Base-by-base conservation (phyloP, 2,888 invertebrate genomes). In the Esperia sulphurella region DNA sequence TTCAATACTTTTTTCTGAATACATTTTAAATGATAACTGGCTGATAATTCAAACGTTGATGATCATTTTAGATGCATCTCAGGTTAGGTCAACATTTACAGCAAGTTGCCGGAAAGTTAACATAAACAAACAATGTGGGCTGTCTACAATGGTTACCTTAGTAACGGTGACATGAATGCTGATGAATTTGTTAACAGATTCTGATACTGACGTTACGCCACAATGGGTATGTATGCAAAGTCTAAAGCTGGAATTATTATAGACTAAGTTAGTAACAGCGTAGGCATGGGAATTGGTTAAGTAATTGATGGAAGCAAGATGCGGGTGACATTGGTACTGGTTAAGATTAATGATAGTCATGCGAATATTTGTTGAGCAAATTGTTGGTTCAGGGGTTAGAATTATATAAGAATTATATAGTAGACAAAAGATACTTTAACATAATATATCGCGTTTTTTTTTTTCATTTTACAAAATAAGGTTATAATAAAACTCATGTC, bases 121-220 rank as follows among this genome's bases (percentile, higher is more conserved):
- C 79, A 76, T 68, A 75, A 63, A 75, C 77, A 74, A 79, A 76
- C 79, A 71, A 80, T 75, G 74, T 79, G 71, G 70, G 75, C 56
- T 65, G 71, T 71, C 68, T 67, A 58, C 64, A 59, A 57, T 64
- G 57, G 67, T 65, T 71, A 63, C 67, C 65, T 65, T 72, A 55
- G 61, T 47, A 40, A 46, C 49, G 49, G 46, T 52, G 55, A 49
- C 46, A 46, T 56, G 59, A 58, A 60, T 60, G 60, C 62, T 57
- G 58, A 63, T 60, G 54, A 43, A 55, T 49, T 49, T 45, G 48
- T 44, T 54, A 21, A 21, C 21, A 12, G 53, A 53, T 52, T 51
- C 51, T 50, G 50, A 49, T 48, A 51, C 57, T 49, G 49, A 51
- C 52, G 51, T 57, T 47, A 39, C 49, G n/a, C 39, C 33, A 33